Conservation (phyloP, 2,797 vertebrate genomes). For the Acipenser oxyrinchus region DNA sequence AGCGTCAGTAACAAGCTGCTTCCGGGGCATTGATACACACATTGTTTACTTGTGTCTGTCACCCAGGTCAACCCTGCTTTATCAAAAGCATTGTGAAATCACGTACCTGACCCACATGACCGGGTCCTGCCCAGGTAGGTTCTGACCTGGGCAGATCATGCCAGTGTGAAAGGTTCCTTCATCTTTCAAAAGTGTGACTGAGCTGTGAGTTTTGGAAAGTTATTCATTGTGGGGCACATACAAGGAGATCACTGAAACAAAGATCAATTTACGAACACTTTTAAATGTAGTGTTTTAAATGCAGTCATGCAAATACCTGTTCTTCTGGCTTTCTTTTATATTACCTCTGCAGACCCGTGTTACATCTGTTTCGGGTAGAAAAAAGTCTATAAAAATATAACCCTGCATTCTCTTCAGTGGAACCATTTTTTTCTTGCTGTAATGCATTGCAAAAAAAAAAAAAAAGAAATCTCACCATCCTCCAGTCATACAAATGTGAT, state of each 20-base stretch:
- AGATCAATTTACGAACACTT: neutral
- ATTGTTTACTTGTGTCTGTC: too few species aligned
- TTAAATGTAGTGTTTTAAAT: neutral
- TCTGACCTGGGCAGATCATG: too few species aligned
- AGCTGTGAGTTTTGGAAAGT: too few species aligned
- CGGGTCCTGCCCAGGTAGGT: too few species aligned
- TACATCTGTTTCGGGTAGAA: neutral
- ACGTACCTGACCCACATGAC: too few species aligned
- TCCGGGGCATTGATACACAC: too few species aligned
- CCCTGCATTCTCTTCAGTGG: neutral
- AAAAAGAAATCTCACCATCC: constrained; percentile 6
- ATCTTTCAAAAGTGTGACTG: too few species aligned
- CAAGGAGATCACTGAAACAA: neutral
- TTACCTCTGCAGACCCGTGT: neutral
- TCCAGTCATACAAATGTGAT: constrained; percentile 14
- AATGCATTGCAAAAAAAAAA: constrained; percentile 8
- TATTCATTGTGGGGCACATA: too few species aligned
- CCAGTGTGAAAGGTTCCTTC: too few species aligned
- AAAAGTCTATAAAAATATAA: neutral
- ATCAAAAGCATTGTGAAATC: too few species aligned
- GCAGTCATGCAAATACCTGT: neutral
- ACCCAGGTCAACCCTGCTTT: too few species aligned
- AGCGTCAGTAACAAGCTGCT: too few species aligned
- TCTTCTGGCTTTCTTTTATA: neutral
- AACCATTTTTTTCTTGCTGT: neutral